Base-by-base conservation (phyloP, 2,113 vertebrate genomes). In the Pleuronectes platessa region DNA sequence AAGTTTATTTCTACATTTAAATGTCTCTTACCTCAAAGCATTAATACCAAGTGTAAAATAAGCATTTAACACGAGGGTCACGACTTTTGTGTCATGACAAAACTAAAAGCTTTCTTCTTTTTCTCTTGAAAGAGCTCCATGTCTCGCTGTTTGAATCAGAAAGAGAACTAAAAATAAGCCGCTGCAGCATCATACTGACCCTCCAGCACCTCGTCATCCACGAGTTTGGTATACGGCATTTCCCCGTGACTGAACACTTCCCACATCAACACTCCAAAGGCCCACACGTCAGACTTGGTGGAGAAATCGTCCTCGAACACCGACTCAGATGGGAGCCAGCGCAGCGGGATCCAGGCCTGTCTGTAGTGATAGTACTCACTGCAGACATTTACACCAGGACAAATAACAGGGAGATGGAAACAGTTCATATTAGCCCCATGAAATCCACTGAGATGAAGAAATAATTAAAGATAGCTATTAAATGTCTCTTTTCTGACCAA, bases 351-450 rank as follows among this genome's bases (percentile, higher is more conserved):
- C 96, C 96, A 97, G 4, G 95, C 96, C 93, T 99, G 98, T 79
- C 95, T 96, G 93, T 97, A 97, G 90, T 97, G 96, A 92, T 97
- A 99, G 93, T 99, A 99, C 91, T 99, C 98, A 14, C 98, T 99
- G 23, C 26, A 35, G 7, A 49, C 55, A 23, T 27, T 40, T 13
- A 67, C 51, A 68, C 8, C 61, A 11, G 2, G 49, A 61, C 63
- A 78, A 49, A 61, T 37, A 26, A 71, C 8, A 42, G 15, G 24
- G 12, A 18, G 59, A 75, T 13, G 53, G 62, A 70, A 73, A 61
- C 10, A 26, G 37, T n/a, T 64, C 12, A 61, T 2, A 61, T 79
- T 27, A 80, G 45, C 15, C 17, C 2, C 8, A n/a, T 8, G 51
- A 62, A 2, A 27, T n/a, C 21, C 21, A 27, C 20, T 24, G 2